phyloP scores from a whole-genome alignment of 2,797 vertebrate species.

The Mus minutoides region DNA sequence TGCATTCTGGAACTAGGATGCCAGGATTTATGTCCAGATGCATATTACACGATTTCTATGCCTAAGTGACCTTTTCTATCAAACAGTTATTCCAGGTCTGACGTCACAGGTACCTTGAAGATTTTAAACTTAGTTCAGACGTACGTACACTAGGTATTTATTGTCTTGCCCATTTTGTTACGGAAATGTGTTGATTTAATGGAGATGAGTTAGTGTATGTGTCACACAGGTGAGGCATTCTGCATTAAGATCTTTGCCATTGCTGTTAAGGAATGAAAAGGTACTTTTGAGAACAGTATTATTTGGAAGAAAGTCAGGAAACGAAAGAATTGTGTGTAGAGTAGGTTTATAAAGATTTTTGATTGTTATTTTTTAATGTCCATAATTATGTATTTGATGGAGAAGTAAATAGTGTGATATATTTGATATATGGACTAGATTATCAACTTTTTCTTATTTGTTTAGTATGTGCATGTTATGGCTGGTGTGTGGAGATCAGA shows the following conservation, averaged over 20 bases:
- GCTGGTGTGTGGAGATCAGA: background rate
- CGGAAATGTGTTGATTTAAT: slow-evolving; percentile 27
- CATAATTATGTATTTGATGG: slow-evolving; percentile 27
- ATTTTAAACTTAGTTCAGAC: slow-evolving; percentile 20
- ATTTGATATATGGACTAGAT: background rate
- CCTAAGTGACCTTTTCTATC: background rate
- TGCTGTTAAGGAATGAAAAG: slow-evolving; percentile 49
- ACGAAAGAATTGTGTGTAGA: background rate
- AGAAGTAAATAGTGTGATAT: background rate
- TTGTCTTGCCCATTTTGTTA: background rate
- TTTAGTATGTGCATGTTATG: background rate
- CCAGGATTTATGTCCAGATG: background rate
- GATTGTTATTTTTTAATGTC: background rate
- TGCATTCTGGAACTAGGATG: background rate
- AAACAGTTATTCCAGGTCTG: background rate
- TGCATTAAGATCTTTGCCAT: slow-evolving; percentile 27
- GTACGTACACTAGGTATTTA: background rate
- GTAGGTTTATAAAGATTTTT: slow-evolving; percentile 24
- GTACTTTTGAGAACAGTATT: background rate
- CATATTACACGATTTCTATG: background rate
- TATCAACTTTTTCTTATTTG: background rate
- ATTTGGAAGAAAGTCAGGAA: slow-evolving; percentile 31
- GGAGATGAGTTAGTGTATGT: slow-evolving; percentile 4
- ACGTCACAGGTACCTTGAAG: background rate
- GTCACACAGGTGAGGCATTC: background rate